These are phyloP conservation scores for Eucidaris tribuloides DNA, from an alignment of 35 echinoderm and acorn worm species.

Conservation along the genomic window DNA sequence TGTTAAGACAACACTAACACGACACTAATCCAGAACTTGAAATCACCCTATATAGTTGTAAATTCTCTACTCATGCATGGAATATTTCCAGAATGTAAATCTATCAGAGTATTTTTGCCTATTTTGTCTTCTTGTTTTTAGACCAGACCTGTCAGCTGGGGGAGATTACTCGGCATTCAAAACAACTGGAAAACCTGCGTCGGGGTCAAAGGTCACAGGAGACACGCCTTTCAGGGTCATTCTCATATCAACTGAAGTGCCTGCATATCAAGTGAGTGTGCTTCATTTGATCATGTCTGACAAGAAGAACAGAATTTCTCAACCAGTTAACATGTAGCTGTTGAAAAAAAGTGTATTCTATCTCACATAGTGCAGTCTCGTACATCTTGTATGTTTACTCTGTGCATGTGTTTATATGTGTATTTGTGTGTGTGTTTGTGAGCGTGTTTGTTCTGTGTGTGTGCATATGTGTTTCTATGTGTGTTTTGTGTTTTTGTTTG, in stretches of 20 bases:
- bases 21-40: neutral
- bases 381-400: neutral
- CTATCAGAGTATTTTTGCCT: neutral
- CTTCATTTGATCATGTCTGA: too few species aligned
- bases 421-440: neutral
- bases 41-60: neutral
- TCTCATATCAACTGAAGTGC: conserved; percentile 68
- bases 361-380: neutral
- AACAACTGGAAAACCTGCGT: neutral
- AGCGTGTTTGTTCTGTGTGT: neutral
- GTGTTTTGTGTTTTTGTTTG: too few species aligned
- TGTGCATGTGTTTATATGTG: neutral
- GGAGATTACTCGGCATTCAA: conserved; percentile 48
- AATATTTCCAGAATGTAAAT: neutral
- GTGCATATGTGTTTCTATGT: too few species aligned
- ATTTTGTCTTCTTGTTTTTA: neutral
- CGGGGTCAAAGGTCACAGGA: conserved; percentile 9
- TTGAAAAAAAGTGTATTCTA: neutral
- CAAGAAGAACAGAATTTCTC: too few species aligned
- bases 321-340: too few species aligned
- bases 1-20: too few species aligned
- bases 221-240: conserved; percentile 45
- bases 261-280: conserved; percentile 64
- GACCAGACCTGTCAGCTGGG: conserved; percentile 79
- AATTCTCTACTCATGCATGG: neutral